These are phyloP conservation scores for Saimiri boliviensis DNA, from an alignment of 2,113 vertebrate genomes.

Conservation along the genomic window DNA sequence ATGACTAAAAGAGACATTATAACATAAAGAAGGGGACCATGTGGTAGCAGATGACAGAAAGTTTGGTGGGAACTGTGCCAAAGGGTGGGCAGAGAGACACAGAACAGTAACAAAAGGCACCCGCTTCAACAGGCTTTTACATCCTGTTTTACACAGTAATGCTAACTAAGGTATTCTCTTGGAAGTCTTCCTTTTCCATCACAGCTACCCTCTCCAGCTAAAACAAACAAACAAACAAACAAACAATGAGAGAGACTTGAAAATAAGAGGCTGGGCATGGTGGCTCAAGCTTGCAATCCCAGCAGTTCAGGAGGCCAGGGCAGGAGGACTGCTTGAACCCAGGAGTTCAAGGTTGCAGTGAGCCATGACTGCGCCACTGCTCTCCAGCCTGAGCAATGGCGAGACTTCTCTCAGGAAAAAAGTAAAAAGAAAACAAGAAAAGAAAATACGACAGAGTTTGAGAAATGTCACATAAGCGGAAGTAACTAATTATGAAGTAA, in stretches of 20 bases:
- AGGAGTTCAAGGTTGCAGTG: too few relatives aligned
- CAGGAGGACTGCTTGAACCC: too few relatives aligned
- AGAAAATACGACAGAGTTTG: background rate
- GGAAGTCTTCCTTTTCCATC: background rate
- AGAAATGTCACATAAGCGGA: background rate
- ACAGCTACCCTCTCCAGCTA: background rate
- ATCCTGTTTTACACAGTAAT: rapidly evolving
- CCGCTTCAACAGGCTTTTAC: background rate
- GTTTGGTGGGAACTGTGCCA: background rate
- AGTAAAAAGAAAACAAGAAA: background rate
- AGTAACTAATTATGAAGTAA: background rate
- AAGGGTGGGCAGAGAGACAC: background rate
- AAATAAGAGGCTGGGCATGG: too few relatives aligned
- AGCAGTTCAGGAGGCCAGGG: too few relatives aligned
- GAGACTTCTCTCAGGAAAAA: too few relatives aligned
- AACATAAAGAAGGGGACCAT: background rate
- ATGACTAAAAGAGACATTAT: background rate
- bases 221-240: background rate
- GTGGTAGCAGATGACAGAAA: background rate
- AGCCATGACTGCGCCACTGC: too few relatives aligned
- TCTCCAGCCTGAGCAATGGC: too few relatives aligned
- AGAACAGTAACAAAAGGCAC: too few relatives aligned
- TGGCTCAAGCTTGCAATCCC: too few relatives aligned
- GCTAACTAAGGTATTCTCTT: rapidly evolving
- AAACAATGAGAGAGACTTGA: too few relatives aligned